Conservation (phyloP, 64 coral and sea anemone genomes). For the Catalaphyllia jardinei region DNA sequence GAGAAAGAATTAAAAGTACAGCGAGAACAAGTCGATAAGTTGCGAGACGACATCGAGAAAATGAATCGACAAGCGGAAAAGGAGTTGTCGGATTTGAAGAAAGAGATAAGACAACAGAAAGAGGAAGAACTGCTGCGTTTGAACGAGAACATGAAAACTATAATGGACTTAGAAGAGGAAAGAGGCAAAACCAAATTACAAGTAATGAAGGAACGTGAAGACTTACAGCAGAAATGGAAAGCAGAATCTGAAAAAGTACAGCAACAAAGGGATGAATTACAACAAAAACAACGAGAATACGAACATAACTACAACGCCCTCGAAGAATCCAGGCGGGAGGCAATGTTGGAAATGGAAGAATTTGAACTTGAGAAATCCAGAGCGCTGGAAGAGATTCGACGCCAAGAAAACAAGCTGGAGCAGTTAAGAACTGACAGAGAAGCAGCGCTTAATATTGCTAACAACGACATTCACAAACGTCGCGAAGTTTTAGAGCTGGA, state of each 20-base stretch:
- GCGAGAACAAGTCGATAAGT: slow-evolving; percentile 71
- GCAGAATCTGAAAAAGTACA: slow-evolving; percentile 58
- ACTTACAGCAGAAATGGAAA: slow-evolving; percentile 71
- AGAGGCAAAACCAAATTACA: slow-evolving; percentile 60
- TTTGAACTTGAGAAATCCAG: slow-evolving; percentile 74
- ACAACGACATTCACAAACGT: slow-evolving; percentile 69
- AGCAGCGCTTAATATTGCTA: slow-evolving; percentile 56
- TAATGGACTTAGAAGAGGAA: slow-evolving; percentile 79
- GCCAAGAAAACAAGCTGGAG: slow-evolving; percentile 49
- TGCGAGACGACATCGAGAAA: slow-evolving; percentile 74
- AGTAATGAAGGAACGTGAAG: slow-evolving; percentile 52
- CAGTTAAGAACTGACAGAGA: slow-evolving; percentile 70
- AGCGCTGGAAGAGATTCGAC: slow-evolving; percentile 61
- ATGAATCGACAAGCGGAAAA: slow-evolving; percentile 72
- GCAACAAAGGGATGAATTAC: slow-evolving; percentile 53
- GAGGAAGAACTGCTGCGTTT: slow-evolving; percentile 73
- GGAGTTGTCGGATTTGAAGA: slow-evolving; percentile 75
- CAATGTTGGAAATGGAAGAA: slow-evolving; percentile 71
- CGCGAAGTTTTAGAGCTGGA: slow-evolving; percentile 89
- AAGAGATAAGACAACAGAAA: slow-evolving; percentile 84
- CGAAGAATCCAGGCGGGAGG: slow-evolving; percentile 73
- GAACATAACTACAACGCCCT: slow-evolving; percentile 71
- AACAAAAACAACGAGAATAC: slow-evolving; percentile 62
- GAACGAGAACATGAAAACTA: slow-evolving; percentile 80
- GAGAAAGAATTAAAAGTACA: slow-evolving; percentile 69